These are phyloP conservation scores for Gila orcuttii DNA, from an alignment of 2,113 vertebrate species.

Conservation along the genomic window DNA sequence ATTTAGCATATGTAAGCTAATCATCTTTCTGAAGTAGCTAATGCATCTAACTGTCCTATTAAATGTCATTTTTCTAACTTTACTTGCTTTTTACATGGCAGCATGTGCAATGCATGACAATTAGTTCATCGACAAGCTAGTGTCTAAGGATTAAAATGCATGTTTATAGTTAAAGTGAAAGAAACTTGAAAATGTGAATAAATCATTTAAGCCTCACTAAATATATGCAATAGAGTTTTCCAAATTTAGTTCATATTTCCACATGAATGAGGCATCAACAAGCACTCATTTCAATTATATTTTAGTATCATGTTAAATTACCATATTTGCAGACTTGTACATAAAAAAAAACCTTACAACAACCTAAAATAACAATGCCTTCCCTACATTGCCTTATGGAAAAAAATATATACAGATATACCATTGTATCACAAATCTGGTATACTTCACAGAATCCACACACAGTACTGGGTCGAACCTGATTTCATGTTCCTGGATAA, in stretches of 20 bases:
- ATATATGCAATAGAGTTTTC: constrained; percentile 11
- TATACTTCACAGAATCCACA: neutral
- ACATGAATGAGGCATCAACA: neutral
- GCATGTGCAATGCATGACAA: constrained; percentile 3
- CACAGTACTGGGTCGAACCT: neutral
- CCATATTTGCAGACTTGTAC: neutral
- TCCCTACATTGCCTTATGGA: neutral
- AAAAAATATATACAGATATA: neutral
- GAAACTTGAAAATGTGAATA: neutral
- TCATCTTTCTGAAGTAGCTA: neutral
- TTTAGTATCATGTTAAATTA: neutral
- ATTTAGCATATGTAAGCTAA: neutral
- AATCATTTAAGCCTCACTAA: neutral
- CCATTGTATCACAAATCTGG: neutral
- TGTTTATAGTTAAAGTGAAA: constrained; percentile 18
- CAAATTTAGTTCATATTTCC: constrained; percentile 4
- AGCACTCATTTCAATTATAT: neutral
- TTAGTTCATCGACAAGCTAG: neutral
- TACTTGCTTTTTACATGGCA: neutral
- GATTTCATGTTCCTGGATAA: too few relatives aligned
- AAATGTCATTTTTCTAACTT: neutral
- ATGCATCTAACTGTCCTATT: neutral
- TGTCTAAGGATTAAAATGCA: neutral
- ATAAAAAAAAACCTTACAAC: neutral
- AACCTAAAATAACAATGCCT: neutral